Conservation (phyloP, 2,888 invertebrate genomes). For the Polylopha cassiicola region DNA sequence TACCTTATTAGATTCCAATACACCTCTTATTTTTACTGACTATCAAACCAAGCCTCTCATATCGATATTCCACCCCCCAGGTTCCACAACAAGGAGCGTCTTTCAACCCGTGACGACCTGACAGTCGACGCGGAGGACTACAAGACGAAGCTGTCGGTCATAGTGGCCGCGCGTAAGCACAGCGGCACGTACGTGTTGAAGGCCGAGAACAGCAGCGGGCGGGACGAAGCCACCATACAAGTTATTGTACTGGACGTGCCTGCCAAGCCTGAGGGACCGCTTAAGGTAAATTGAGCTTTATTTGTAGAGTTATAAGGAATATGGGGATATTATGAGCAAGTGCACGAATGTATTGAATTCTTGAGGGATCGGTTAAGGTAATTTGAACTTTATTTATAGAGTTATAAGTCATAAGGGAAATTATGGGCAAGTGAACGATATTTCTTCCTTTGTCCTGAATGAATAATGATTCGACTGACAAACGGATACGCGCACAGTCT, state of each 20-base stretch:
- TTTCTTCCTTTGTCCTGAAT: no score
- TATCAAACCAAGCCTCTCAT: no score
- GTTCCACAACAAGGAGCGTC: slow-evolving; percentile 90
- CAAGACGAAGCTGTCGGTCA: slow-evolving; percentile 87
- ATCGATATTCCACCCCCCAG: slow-evolving; percentile 31
- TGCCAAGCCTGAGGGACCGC: slow-evolving; percentile 93
- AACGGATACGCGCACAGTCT: no score
- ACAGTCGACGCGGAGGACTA: slow-evolving; percentile 90
- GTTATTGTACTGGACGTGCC: slow-evolving; percentile 92
- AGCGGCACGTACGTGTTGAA: slow-evolving; percentile 90
- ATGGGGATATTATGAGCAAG: no score
- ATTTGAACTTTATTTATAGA: no score
- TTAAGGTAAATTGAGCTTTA: slow-evolving; percentile 76
- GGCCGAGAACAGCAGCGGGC: slow-evolving; percentile 93
- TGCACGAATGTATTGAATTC: no score
- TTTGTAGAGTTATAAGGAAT: not conserved
- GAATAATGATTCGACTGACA: no score
- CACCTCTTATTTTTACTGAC: no score
- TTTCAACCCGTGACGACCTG: slow-evolving; percentile 81
- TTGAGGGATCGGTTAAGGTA: no score
- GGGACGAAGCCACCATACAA: slow-evolving; percentile 91
- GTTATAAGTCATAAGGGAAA: no score
- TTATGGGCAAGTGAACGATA: no score
- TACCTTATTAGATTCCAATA: no score
- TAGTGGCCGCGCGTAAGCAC: slow-evolving; percentile 84